Base-by-base conservation (phyloP, 2,888 invertebrate species). In the Ochlodes sylvanus region DNA sequence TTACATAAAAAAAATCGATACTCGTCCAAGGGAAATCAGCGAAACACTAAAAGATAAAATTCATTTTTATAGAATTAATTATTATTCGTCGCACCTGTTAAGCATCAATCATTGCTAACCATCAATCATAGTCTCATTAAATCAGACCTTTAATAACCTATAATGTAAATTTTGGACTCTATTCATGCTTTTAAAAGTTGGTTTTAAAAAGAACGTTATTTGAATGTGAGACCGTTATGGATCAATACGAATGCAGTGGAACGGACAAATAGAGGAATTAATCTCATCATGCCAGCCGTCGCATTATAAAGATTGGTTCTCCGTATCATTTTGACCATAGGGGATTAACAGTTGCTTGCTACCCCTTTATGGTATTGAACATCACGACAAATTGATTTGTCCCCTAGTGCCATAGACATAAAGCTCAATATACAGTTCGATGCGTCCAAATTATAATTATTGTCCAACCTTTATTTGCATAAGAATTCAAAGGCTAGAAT, bases 291-390 rank as follows among this genome's bases (percentile, higher is more conserved):
- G 32, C 56, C 63, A 34, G 63, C 32, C 44, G 44, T 63, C 44
- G 27, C 15, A 47, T 67, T 47, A 72, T 32, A 67, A 54, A 62
- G 67, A 69, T 60, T 61, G 67, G 61, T 19, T 32, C 57, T 64
- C 57, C 69, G 63, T 72, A 75, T 77, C 72, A 75, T 73, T 63
- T 72, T 75, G 74, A 70, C 64, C 76, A 73, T 76, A 74, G 71
- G 75, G 73, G 76, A 75, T 78, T 75, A 75, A 75, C 71, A 71
- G 65, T 52, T 52, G 68, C 72, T 52, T 52, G 68, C 72, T 52
- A 73, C 73, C 77, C 78, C 73, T 75, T 77, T 75, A 38, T 63
- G 32, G 52, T 52, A 47, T 47, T 17, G 44, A 15, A 6, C 44
- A 15, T 47, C 15, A 17, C 17, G 44, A 47, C 44, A 47, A 3